These are phyloP conservation scores for Neolamprologus kungweensis DNA, from an alignment of 2,113 vertebrate genomes.

Conservation along the genomic window DNA sequence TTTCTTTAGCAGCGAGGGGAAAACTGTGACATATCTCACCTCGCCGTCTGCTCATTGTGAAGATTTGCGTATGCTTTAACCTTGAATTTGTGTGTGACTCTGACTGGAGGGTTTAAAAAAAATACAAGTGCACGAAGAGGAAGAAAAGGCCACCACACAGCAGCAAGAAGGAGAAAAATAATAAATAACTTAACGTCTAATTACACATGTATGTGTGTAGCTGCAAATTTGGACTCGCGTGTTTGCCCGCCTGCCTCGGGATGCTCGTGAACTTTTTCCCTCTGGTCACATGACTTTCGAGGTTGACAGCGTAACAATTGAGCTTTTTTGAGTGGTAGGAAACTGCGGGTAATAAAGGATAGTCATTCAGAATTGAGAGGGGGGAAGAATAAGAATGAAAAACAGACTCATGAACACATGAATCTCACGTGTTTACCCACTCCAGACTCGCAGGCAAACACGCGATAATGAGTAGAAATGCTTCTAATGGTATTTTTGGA, in stretches of 20 bases:
- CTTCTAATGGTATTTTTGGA: constrained; percentile 25
- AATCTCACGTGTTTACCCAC: neutral
- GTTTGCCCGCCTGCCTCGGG: constrained; percentile 8
- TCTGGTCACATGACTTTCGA: constrained; percentile 33
- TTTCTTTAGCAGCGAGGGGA: neutral
- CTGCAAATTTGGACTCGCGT: neutral
- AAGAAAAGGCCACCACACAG: neutral
- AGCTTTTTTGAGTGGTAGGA: constrained; percentile 11
- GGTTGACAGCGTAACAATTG: neutral
- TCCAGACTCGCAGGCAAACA: constrained; percentile 14
- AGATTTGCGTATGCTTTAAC: constrained; percentile 28
- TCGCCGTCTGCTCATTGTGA: constrained; percentile 5
- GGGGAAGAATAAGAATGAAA: neutral
- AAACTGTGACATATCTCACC: constrained; percentile 20
- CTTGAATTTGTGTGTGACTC: constrained; percentile 18
- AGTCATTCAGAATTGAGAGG: neutral
- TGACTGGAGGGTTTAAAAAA: neutral
- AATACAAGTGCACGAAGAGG: constrained; percentile 1
- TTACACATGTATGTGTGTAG: neutral
- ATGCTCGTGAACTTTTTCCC: constrained; percentile 25
- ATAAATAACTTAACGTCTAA: neutral
- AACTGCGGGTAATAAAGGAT: neutral
- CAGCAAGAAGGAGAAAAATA: neutral
- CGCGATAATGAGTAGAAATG: neutral
- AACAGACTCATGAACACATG: neutral